Conservation (phyloP, 2,888 invertebrate species). For the Sycophila texana region DNA sequence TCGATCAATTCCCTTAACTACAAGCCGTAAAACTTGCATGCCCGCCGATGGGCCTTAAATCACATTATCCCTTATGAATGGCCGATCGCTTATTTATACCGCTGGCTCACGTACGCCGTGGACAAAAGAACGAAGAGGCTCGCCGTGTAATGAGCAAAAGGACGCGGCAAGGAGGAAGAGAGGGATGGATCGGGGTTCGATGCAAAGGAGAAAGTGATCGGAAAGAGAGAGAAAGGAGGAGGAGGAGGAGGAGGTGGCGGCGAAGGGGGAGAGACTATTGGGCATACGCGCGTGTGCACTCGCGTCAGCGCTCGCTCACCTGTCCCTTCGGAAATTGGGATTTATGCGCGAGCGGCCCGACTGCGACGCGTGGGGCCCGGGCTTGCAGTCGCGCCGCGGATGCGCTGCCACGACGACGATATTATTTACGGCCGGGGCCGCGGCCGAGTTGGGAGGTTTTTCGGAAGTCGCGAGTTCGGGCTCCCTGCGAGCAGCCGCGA, state of each 20-base stretch:
- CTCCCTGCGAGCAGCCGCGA: too few species aligned
- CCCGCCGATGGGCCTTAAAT: slow-evolving; percentile 29
- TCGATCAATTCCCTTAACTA: slow-evolving; percentile 40
- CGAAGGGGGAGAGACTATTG: neutral
- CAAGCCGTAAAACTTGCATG: slow-evolving; percentile 9
- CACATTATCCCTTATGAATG: slow-evolving; percentile 52
- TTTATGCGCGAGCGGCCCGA: slow-evolving; percentile 65
- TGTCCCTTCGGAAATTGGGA: slow-evolving; percentile 69
- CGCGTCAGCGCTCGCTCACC: slow-evolving; percentile 54
- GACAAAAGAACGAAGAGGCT: slow-evolving; percentile 19
- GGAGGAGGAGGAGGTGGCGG: slow-evolving; percentile 6
- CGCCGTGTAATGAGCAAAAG: neutral
- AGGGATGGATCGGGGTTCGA: neutral
- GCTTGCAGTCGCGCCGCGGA: neutral
- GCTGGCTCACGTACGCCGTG: slow-evolving; percentile 3
- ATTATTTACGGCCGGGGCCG: slow-evolving; percentile 44
- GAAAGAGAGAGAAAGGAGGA: slow-evolving; percentile 3
- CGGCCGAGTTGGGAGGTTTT: slow-evolving; percentile 45
- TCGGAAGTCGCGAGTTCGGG: slow-evolving; percentile 25
- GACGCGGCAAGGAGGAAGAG: neutral
- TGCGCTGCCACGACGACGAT: slow-evolving; percentile 14
- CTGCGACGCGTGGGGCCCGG: slow-evolving; percentile 46
- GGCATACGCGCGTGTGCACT: slow-evolving; percentile 22
- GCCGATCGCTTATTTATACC: slow-evolving; percentile 46
- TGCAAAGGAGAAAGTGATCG: slow-evolving; percentile 1